phyloP scores from a whole-genome alignment of 2,797 vertebrate genomes.

The Rhabdomys pumilio region DNA sequence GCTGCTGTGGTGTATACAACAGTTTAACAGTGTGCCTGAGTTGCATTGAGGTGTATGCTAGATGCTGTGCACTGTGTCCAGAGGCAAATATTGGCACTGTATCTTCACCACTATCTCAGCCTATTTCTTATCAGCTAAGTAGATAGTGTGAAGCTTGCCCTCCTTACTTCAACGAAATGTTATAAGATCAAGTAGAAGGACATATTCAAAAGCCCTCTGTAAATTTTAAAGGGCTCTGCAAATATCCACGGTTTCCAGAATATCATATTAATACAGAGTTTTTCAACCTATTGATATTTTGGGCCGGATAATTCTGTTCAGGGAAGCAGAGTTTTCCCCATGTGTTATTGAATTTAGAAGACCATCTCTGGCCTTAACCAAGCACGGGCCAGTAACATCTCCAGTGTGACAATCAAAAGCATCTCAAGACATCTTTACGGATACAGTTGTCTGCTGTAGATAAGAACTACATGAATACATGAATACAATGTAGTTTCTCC shows the following conservation, averaged over 20 bases:
- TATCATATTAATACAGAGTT: constrained; percentile 36
- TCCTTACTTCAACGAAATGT: constrained; percentile 52
- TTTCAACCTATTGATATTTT: constrained; percentile 55
- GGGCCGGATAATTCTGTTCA: constrained; percentile 63
- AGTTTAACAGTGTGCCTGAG: no score
- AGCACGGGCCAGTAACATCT: not conserved
- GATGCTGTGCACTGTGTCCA: not conserved
- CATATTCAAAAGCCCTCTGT: constrained; percentile 50
- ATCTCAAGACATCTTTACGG: not conserved
- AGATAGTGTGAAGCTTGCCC: not conserved
- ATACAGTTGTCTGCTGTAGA: not conserved
- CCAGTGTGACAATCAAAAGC: not conserved
- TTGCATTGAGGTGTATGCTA: rapidly evolving
- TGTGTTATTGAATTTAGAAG: not conserved
- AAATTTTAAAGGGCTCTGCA: constrained; percentile 73
- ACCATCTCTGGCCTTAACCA: not conserved
- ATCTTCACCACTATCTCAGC: no score
- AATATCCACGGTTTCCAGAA: constrained; percentile 59
- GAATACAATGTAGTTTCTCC: not conserved
- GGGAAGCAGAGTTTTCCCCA: not conserved
- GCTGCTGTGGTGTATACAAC: no score
- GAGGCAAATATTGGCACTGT: rapidly evolving
- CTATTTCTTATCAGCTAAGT: not conserved
- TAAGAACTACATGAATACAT: not conserved
- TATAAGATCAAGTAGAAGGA: constrained; percentile 66